These are phyloP conservation scores for Syrista parreyssii DNA, from an alignment of 2,888 invertebrate genomes.

Conservation along the genomic window DNA sequence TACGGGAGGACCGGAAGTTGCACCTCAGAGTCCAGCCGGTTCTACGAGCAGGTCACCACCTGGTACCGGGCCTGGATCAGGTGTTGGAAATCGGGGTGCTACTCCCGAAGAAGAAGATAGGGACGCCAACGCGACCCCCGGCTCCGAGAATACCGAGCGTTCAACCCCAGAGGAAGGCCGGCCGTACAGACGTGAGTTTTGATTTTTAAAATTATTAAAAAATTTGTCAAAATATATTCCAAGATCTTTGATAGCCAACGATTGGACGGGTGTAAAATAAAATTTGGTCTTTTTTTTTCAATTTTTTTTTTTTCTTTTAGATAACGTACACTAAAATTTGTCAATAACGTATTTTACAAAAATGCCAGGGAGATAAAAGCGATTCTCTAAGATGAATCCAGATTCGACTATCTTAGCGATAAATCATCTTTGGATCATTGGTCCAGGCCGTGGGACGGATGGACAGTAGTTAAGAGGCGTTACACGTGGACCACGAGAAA, in stretches of 20 bases:
- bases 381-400: neutral
- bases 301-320: neutral
- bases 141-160: slow-evolving; percentile 67
- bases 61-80: slow-evolving; percentile 41
- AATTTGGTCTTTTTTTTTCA: neutral
- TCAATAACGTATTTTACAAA: neutral
- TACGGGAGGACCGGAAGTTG: slow-evolving; percentile 45
- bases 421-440: neutral
- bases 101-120: slow-evolving; percentile 63
- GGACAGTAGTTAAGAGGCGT: slow-evolving; percentile 23
- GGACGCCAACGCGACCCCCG: slow-evolving; percentile 65
- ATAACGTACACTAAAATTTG: neutral
- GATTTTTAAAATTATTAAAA: too few relatives aligned
- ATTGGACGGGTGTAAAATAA: too few relatives aligned
- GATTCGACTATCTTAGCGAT: neutral
- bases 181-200: slow-evolving; percentile 65
- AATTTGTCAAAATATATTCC: too few relatives aligned
- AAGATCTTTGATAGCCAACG: too few relatives aligned
- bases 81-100: slow-evolving; percentile 49
- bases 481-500: slow-evolving; percentile 18
- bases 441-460: neutral
- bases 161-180: slow-evolving; percentile 67
- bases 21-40: slow-evolving; percentile 62
- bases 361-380: neutral
- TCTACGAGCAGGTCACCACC: slow-evolving; percentile 62